phyloP scores from a whole-genome alignment of 2,113 vertebrate genomes.

The Tupaia chinensis region DNA sequence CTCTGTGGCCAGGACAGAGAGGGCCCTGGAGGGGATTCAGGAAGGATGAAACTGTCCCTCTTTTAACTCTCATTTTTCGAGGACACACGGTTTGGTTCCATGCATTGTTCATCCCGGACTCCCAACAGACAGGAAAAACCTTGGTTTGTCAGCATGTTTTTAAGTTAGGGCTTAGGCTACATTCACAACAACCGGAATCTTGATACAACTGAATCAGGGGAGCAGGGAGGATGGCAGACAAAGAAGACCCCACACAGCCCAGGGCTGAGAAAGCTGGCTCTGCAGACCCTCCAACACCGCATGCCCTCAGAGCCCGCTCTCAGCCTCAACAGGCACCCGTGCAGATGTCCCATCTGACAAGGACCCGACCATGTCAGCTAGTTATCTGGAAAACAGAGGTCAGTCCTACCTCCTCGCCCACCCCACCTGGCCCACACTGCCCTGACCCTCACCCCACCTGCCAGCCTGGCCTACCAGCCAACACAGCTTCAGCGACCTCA shows the following conservation, averaged over 20 bases:
- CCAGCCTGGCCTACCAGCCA: not conserved
- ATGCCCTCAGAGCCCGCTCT: no score
- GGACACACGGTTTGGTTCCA: not conserved
- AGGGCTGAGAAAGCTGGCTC: no score
- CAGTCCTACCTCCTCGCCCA: not conserved
- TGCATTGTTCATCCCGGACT: not conserved
- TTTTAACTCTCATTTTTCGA: not conserved
- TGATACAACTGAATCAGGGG: not conserved
- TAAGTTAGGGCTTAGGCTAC: not conserved
- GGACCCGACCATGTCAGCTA: not conserved
- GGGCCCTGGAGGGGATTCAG: not conserved
- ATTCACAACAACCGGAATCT: not conserved
- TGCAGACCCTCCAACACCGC: no score
- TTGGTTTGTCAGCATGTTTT: not conserved
- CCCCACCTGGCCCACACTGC: not conserved
- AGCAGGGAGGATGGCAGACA: not conserved
- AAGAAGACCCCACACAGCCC: no score
- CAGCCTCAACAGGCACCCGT: not conserved
- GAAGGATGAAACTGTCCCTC: not conserved
- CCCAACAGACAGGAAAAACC: not conserved
- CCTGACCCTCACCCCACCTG: not conserved
- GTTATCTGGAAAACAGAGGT: not conserved
- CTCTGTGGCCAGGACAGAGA: not conserved
- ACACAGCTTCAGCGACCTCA: not conserved
- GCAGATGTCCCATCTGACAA: not conserved